Base-by-base conservation (phyloP, 37 sponge, comb jelly and placozoan genomes). In the Halichondria panicea region DNA sequence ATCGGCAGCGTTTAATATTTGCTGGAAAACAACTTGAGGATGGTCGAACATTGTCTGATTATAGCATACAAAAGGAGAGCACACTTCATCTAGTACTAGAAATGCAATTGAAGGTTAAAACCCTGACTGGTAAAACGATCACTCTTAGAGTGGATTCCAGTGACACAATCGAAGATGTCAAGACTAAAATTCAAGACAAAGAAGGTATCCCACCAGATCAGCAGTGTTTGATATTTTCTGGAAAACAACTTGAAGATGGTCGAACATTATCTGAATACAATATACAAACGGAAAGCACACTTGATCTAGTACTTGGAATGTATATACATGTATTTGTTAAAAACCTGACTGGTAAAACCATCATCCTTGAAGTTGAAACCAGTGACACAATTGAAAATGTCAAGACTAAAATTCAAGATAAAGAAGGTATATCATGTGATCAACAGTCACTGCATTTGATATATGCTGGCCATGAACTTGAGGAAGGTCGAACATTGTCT, bases 181-280 rank as follows among this genome's bases (percentile, higher is more conserved):
- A 93, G 58, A 73, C 84, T 18, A 93, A 86, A 72, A 89, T 93
- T 70, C 94, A 93, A 66, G 94, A 93, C 90, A 93, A 93, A 41
- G 94, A 93, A 44, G 94, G 94, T 22, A 93, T 93, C 71, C 94
- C 94, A 27, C 94, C 94, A 61, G 94, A 93, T 43, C 94, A 89
- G 75, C 94, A 93, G 79, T 79, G 94, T 41, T 81, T 93, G 31
- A 93, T 89, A 53, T 50, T 70, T 50, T 53, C 71, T 27, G 54
- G 71, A 28, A 92, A 89, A 58, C 89, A 95, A 63, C 82, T 70
- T 66, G 89, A 89, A 71, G 94, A 93, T 55, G 89, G 89, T 53
- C 87, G 94, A n/a, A 93, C 94, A 9, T 19, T 70, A 15, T 28
- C 21, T 28, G 33, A 63, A 33, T 63, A 63, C 83, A 85, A 86